A percentile compares a stretch with the other conserved stretches of the same genome.
phyloP scores from a whole-genome alignment of 2,113 vertebrate species.

The Plotosus lineatus region DNA sequence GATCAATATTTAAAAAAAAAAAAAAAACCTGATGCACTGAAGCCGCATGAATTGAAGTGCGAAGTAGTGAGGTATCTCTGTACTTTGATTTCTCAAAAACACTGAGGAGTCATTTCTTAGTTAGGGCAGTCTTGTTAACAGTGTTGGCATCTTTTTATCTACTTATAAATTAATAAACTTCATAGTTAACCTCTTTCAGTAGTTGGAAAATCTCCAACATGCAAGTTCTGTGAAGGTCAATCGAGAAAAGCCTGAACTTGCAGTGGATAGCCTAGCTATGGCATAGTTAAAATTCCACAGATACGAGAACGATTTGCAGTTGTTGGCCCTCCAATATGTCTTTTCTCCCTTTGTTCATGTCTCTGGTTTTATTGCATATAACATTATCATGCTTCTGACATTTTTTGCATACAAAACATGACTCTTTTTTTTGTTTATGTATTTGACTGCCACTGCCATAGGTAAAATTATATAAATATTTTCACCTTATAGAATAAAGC shows the following conservation, averaged over 20 bases:
- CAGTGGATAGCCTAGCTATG: not conserved
- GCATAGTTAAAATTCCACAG: not conserved
- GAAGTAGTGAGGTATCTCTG: no score
- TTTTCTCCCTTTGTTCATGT: not conserved
- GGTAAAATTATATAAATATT: not conserved
- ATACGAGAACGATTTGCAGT: not conserved
- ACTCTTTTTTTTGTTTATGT: not conserved
- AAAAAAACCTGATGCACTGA: no score
- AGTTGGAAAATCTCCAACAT: not conserved
- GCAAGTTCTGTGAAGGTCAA: not conserved
- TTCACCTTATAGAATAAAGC: not conserved
- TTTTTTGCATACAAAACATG: not conserved
- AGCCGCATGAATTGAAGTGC: no score
- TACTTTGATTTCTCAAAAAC: not conserved
- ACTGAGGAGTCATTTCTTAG: not conserved
- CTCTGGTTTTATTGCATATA: not conserved
- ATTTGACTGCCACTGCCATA: not conserved
- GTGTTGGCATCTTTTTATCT: not conserved
- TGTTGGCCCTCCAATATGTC: not conserved
- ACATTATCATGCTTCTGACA: not conserved
- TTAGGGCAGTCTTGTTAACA: not conserved
- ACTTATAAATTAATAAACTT: not conserved
- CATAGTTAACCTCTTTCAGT: not conserved
- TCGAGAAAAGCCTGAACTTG: not conserved
- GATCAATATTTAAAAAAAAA: no score